Evolutionary conservation across 1,140 invertebrate genomes (phyloP).

Genomic region (Sitobion miscanthi): DNA sequence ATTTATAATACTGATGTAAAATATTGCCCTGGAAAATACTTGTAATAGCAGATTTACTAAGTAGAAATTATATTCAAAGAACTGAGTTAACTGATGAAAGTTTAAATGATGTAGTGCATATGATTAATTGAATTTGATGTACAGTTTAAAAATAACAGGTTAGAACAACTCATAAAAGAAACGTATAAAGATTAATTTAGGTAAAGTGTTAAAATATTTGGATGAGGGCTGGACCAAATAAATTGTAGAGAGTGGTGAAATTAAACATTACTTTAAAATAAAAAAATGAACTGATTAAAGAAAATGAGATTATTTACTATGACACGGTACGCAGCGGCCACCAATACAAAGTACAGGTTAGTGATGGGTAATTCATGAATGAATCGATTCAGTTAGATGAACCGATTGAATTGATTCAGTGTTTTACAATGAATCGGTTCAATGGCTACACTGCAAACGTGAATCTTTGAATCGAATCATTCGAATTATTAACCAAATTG

Average conservation of each 20-base stretch:
- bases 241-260: background rate
- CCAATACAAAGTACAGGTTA: too few species aligned
- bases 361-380: too few species aligned
- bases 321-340: background rate
- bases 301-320: constrained; percentile 43
- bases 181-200: background rate
- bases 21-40: constrained; percentile 60
- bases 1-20: constrained; percentile 60
- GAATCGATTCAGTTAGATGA: too few species aligned
- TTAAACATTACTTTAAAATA: constrained; percentile 23
- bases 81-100: background rate
- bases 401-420: too few species aligned
- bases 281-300: constrained; percentile 17
- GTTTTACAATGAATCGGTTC: too few species aligned
- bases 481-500: too few species aligned
- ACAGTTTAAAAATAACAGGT: constrained; percentile 60
- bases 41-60: constrained; percentile 59
- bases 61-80: constrained; percentile 11
- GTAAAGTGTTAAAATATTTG: background rate
- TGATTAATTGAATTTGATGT: background rate
- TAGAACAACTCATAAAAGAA: constrained; percentile 59
- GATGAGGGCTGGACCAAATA: background rate
- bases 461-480: too few species aligned
- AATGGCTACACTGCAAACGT: too few species aligned
- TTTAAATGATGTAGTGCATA: background rate